Evolutionary conservation across 2,113 vertebrate species (phyloP), one percentile per base, ranked within the genome.

Genomic region (Microtus pennsylvanicus): DNA sequence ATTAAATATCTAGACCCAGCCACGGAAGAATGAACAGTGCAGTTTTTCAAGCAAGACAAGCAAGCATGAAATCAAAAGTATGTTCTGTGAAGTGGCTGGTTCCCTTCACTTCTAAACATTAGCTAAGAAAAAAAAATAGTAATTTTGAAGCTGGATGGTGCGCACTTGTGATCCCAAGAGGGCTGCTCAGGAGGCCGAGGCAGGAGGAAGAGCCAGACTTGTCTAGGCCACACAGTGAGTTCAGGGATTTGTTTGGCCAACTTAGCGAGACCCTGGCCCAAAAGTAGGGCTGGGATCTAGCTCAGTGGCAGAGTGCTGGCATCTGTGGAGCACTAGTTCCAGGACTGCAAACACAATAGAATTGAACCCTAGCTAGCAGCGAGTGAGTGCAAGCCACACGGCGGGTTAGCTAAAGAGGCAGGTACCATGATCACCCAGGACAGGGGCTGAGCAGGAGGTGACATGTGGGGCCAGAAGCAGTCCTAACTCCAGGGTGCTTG

Each of bases 401-500:
- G 38, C 38, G 74, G 38, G 74, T 16, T 3, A 82, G 81, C 70
- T 50, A 67, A 78, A 91, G 80, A 7, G 91, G 83, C 22, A 69
- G 76, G 42, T 12, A 9, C 70, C n/a, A 0, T 3, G 47, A 17
- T 16, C 19, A 42, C 11, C 7, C 7, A 35, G 85, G n/a, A 47
- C 33, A 76, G 85, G 61, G 28, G 65, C 63, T 78, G 55, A n/a
- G 33, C 7, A 50, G 28, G 58, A 61, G 45, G 67, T 55, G 22
- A 13, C 0, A 1, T 2, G 45, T 38, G 7, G 74, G 30, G 26
- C 38, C 45, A 58, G 0, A 2, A 28, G 16, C 1, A 1, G 38
- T 33, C 75, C 92, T 69, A 58, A 69, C 42, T 33, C 21, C 7
- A n/a, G 17, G 61, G 50, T 61, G 45, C 26, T 42, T 50, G 76